A percentile compares a stretch with the other conserved stretches of the same genome.
These are phyloP conservation scores for Pherbina coryleti DNA, from an alignment of 2,888 invertebrate genomes.

Conservation along the genomic window DNA sequence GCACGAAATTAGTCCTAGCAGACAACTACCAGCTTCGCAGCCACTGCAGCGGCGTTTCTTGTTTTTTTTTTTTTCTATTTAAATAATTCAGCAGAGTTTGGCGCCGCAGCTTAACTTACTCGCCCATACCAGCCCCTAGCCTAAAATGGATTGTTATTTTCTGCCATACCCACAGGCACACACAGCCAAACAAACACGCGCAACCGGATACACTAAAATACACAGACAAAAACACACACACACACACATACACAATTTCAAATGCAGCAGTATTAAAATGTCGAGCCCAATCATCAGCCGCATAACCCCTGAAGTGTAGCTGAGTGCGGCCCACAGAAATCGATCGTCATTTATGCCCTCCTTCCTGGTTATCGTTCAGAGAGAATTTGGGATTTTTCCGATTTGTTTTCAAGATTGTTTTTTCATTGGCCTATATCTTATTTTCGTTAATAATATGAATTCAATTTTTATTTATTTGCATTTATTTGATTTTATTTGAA, in stretches of 20 bases:
- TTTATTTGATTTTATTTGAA: too few relatives aligned
- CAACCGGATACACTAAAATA: too few relatives aligned
- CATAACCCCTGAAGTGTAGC: not conserved
- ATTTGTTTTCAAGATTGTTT: too few relatives aligned
- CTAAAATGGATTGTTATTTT: not conserved
- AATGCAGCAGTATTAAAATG: not conserved
- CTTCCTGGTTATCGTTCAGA: too few relatives aligned
- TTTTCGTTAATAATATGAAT: too few relatives aligned
- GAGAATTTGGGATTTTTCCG: too few relatives aligned
- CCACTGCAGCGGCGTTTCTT: not conserved
- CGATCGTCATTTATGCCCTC: too few relatives aligned
- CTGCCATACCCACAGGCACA: not conserved
- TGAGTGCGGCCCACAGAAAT: too few relatives aligned
- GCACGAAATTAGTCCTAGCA: too few relatives aligned
- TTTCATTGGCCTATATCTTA: too few relatives aligned
- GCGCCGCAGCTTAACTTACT: not conserved
- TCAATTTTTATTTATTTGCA: too few relatives aligned
- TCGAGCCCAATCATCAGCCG: not conserved
- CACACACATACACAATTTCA: not conserved
- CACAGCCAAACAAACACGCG: not conserved
- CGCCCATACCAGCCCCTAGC: not conserved
- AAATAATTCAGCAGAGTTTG: conserved; percentile 5
- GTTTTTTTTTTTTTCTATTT: not conserved
- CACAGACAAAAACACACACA: conserved; percentile 15
- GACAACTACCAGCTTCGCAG: not conserved